A percentile compares a stretch with the other conserved stretches of the same genome.
Conservation (phyloP, 2,888 invertebrate species). For the Chromoteleia sp. region DNA sequence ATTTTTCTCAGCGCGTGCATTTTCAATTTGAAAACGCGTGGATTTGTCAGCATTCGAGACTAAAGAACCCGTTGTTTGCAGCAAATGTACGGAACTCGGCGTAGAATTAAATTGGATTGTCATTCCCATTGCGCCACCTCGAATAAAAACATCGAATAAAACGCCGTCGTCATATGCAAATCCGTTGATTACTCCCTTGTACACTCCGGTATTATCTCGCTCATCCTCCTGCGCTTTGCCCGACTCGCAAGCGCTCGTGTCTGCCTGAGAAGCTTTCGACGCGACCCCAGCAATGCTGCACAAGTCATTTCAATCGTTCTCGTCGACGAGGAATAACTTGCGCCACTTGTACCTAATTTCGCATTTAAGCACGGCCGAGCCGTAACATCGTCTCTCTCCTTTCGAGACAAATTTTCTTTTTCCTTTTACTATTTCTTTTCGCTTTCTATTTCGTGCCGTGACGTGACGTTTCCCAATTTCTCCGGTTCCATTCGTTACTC, state of each 20-base stretch:
- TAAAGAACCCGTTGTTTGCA: conserved; percentile 36
- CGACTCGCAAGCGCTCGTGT: conserved; percentile 14
- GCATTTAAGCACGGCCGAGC: conserved; percentile 6
- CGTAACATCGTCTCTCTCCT: conserved; percentile 2
- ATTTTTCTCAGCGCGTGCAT: conserved; percentile 33
- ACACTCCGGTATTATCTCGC: conserved; percentile 48
- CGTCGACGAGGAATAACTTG: conserved; percentile 9
- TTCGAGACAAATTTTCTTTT: too few relatives aligned
- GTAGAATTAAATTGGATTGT: conserved; percentile 69
- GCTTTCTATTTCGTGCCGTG: not conserved
- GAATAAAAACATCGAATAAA: conserved; percentile 74
- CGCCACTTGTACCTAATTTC: conserved; percentile 26
- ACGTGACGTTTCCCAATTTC: not conserved
- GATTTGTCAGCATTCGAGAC: conserved; percentile 49
- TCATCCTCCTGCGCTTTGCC: conserved; percentile 27
- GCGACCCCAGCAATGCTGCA: conserved; percentile 7
- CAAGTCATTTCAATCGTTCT: conserved; percentile 33
- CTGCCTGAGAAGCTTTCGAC: conserved; percentile 20
- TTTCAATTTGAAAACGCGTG: conserved; percentile 37
- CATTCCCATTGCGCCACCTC: conserved; percentile 53
- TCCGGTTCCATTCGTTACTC: not conserved
- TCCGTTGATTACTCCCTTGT: conserved; percentile 73
- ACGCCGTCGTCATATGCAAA: conserved; percentile 73
- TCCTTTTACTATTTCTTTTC: too few relatives aligned
- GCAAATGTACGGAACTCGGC: conserved; percentile 36